phyloP scores from a whole-genome alignment of 2,113 vertebrate genomes.

The Osmerus eperlanus region DNA sequence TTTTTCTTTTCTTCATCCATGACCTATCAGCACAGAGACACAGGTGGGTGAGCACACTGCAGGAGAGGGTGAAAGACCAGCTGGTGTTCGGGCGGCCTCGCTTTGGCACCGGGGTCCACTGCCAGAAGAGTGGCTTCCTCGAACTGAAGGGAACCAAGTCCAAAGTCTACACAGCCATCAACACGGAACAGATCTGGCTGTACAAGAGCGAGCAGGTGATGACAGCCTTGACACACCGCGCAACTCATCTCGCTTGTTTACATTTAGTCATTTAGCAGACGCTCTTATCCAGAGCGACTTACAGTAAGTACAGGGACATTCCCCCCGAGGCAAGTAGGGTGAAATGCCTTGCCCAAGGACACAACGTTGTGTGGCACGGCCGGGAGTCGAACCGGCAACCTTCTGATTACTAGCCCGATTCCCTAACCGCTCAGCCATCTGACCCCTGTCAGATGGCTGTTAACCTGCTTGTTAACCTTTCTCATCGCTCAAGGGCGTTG shows the following conservation, averaged over 20 bases:
- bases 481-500: too few relatives aligned
- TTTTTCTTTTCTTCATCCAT: neutral
- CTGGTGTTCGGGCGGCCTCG: constrained; percentile 75
- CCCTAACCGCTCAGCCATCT: too few relatives aligned
- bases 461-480: too few relatives aligned
- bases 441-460: too few relatives aligned
- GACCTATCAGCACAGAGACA: constrained; percentile 76
- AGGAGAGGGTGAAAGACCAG: constrained; percentile 83
- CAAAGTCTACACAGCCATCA: constrained; percentile 85
- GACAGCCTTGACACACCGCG: constrained; percentile 1
- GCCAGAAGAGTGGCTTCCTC: constrained; percentile 81
- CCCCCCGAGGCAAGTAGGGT: too few relatives aligned
- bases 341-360: too few relatives aligned
- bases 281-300: too few relatives aligned
- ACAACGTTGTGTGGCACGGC: too few relatives aligned
- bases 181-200: constrained; percentile 87
- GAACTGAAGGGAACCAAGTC: constrained; percentile 93
- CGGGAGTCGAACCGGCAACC: too few relatives aligned
- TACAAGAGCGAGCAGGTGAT: constrained; percentile 95
- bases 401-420: too few relatives aligned
- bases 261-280: too few relatives aligned
- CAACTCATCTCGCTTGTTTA: neutral
- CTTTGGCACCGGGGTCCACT: constrained; percentile 71
- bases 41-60: constrained; percentile 84
- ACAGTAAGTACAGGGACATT: too few relatives aligned